Evolutionary conservation across 2,797 vertebrate species (phyloP), one percentile per base, ranked within the genome.

Genomic region (Cuniculus paca): DNA sequence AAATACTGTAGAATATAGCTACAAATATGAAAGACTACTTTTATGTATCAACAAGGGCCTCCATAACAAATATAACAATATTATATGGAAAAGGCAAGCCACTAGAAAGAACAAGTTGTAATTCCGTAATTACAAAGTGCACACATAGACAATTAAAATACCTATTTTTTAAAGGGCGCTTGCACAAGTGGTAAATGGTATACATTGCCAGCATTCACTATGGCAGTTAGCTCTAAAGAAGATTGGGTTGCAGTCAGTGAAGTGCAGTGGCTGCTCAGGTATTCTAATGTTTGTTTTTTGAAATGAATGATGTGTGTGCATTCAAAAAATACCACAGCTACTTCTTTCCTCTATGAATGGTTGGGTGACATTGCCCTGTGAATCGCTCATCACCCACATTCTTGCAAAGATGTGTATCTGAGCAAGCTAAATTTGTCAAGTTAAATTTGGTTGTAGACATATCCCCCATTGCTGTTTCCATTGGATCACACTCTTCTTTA

Each of bases 31-130:
- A 90, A 68, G 24, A 42, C 0, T 17, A 70, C n/a, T 52, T 45
- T 68, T 60, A 4, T 81, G 31, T 16, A 39, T 93, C 36, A 79
- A 5, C 31, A 81, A 54, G 34, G 22, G 95, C 36, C 6, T 54
- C 19, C 19, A 9, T 60, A 26, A 85, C 16, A 94, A 94, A 82
- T 6, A 39, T 24, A 77, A 54, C 26, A 58, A 36, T 60, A 28
- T n/a, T 84, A 54, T 58, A 70, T 88, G 7, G 45, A 68, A 96
- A 90, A 94, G 90, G 24, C 5, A 90, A 81, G 16, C 87, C 16
- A 13, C n/a, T 65, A 60, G 52, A 83, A 56, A 95, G n/a, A 31
- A 36, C 77, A 34, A 36, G 54, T 39, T 58, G 7, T 72, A 58
- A 86, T 58, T 78, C 13, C 17, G 34, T 52, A 70, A 93, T 31